These are phyloP conservation scores for Ceratina japonica DNA, from an alignment of 1,140 invertebrate species.

Conservation along the genomic window DNA sequence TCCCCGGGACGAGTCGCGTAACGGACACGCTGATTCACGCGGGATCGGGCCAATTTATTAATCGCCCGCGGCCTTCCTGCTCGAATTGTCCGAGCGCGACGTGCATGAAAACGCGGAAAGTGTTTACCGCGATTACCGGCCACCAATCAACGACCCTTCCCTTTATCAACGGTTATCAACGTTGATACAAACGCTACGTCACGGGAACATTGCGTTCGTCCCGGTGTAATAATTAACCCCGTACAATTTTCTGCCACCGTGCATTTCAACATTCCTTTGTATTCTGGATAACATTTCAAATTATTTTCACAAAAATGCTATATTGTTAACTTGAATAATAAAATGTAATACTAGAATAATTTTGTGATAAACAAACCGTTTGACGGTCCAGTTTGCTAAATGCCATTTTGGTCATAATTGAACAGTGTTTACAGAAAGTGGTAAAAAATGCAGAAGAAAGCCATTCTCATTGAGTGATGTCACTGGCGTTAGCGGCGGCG, in stretches of 20 bases:
- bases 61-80: slow-evolving; percentile 37
- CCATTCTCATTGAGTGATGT: slow-evolving; percentile 49
- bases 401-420: too few relatives aligned
- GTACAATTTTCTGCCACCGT: background rate
- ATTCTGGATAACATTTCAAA: too few relatives aligned
- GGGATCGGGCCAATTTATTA: slow-evolving; percentile 52
- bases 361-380: too few relatives aligned
- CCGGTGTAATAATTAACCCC: background rate
- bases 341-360: too few relatives aligned
- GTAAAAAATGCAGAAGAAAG: too few relatives aligned
- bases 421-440: too few relatives aligned
- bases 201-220: background rate
- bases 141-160: slow-evolving; percentile 11
- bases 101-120: slow-evolving; percentile 17
- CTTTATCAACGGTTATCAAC: slow-evolving; percentile 8
- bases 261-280: too few relatives aligned
- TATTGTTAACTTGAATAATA: too few relatives aligned
- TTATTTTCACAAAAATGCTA: too few relatives aligned
- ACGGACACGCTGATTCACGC: slow-evolving; percentile 39
- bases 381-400: too few relatives aligned
- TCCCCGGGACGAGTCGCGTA: background rate
- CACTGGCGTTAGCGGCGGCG: slow-evolving; percentile 43
- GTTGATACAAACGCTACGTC: background rate
- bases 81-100: slow-evolving; percentile 1
- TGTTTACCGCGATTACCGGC: background rate